Evolutionary conservation across 2,888 invertebrate genomes (phyloP), one percentile per base, ranked within the genome.

Genomic region (Fissipunctia ypsillon): DNA sequence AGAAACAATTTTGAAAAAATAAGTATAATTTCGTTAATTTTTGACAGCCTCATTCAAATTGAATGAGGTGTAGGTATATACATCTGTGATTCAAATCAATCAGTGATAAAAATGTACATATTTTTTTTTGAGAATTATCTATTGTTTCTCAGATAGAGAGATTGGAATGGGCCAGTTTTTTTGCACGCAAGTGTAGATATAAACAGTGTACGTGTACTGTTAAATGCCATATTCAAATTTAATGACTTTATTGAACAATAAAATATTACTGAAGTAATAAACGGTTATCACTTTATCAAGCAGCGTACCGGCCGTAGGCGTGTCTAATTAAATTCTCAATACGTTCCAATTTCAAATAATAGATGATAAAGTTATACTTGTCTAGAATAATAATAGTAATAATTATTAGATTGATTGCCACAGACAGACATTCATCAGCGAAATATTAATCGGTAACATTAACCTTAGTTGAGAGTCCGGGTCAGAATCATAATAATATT

Each of bases 391-490:
- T n/a, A n/a, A n/a, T n/a, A n/a, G n/a, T n/a, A n/a, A n/a, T n/a
- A 79, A 72, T 75, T 56, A 77, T 72, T 69, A 57, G 68, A 60
- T 65, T 61, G 57, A 57, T 71, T 60, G 63, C 48, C 22, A 31
- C 69, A 70, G 75, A 79, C 60, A 45, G 38, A 38, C 72, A 71
- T 70, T 78, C 35, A 59, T 78, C 60, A 83, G 76, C 64, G 16
- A 67, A 76, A 60, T 66, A 78, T 77, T 67, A 73, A 87, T 83
- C 79, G 31, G 25, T 71, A 72, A 70, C 41, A 60, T 76, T 84
- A 85, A 81, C 80, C 79, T 80, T 81, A 75, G 57, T 50, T 48
- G 57, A 38, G 80, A 71, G 80, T 86, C 84, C 86, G 86, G 86
- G 86, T 87, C 86, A 87, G 10, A 67, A 67, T 59, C 61, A 61